A percentile compares a stretch with the other conserved stretches of the same genome.
Conservation (phyloP, 2,797 vertebrate species). For the Xyrichtys novacula region DNA sequence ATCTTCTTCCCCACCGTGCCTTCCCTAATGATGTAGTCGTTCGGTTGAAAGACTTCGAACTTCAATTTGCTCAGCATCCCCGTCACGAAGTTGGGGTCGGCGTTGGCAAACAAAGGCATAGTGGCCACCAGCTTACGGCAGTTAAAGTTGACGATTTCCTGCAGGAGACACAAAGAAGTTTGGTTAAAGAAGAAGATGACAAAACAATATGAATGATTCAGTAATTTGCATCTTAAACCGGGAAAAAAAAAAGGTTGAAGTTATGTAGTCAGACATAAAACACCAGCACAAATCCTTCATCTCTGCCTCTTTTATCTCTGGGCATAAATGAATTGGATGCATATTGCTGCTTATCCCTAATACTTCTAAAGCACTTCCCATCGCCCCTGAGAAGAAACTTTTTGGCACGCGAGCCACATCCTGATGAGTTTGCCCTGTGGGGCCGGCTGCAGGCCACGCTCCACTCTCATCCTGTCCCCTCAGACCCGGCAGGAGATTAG, state of each 20-base stretch:
- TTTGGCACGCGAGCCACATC: conserved; percentile 64
- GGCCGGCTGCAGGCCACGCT: conserved; percentile 66
- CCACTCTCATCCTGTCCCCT: conserved; percentile 74
- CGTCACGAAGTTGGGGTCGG: conserved; percentile 98
- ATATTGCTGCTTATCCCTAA: conserved; percentile 68
- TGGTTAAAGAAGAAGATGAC: conserved; percentile 24
- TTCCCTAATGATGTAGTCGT: conserved; percentile 97
- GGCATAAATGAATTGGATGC: conserved; percentile 65
- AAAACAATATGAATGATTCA: conserved; percentile 27
- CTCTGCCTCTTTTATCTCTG: conserved; percentile 31
- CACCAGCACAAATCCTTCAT: conserved; percentile 39
- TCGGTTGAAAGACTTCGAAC: conserved; percentile 98
- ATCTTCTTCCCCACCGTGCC: conserved; percentile 99
- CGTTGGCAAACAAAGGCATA: conserved; percentile 98
- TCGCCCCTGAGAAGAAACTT: conserved; percentile 69
- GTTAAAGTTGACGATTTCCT: conserved; percentile 99
- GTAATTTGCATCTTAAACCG: conserved; percentile 1
- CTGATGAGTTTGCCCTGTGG: conserved; percentile 78
- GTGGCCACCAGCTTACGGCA: conserved; percentile 98
- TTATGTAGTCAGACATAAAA: conserved; percentile 26
- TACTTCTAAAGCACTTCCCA: conserved; percentile 69
- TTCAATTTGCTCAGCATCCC: conserved; percentile 98
- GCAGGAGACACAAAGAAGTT: conserved; percentile 31
- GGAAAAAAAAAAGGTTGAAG: conserved; percentile 22
- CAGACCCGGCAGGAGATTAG: conserved; percentile 78